Percentiles rank a stretch among this genome's conserved stretches.
Evolutionary conservation across 2,113 vertebrate genomes (phyloP).

Genomic region (Pterophyllum scalare): DNA sequence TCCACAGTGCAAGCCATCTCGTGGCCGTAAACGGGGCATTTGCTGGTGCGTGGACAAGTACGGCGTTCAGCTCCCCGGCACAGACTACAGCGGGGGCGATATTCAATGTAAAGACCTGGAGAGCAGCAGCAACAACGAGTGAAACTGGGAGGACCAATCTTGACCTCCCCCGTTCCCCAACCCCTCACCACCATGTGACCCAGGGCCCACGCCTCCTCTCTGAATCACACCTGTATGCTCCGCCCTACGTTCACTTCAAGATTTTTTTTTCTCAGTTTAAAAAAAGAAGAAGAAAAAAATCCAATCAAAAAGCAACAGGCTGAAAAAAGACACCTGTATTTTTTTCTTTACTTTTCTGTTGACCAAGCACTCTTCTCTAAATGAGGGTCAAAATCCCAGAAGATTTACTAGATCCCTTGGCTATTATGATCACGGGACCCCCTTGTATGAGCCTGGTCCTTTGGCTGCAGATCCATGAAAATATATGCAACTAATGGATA

Average conservation of each 20-base stretch:
- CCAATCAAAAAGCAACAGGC: constrained; percentile 63
- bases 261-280: constrained; percentile 52
- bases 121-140: constrained; percentile 90
- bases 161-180: constrained; percentile 5
- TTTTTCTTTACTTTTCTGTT: constrained; percentile 51
- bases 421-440: constrained; percentile 45
- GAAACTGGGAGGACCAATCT: constrained; percentile 72
- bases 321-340: constrained; percentile 77
- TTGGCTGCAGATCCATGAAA: constrained; percentile 70
- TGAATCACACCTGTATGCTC: constrained; percentile 77
- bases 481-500: constrained; percentile 79
- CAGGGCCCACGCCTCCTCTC: constrained; percentile 82
- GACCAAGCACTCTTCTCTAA: constrained; percentile 78
- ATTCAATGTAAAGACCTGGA: constrained; percentile 97
- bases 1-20: constrained; percentile 94
- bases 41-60: constrained; percentile 99
- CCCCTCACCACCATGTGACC: constrained; percentile 70
- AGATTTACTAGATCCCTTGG: constrained; percentile 61
- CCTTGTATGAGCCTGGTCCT: constrained; percentile 54
- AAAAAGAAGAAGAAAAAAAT: constrained; percentile 48
- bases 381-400: constrained; percentile 63
- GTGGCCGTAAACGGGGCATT: constrained; percentile 95
- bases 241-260: constrained; percentile 76
- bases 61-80: constrained; percentile 93
- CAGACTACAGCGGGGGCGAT: constrained; percentile 91